These are phyloP conservation scores for Chamaea fasciata DNA, from an alignment of 2,113 vertebrate species.

Conservation along the genomic window DNA sequence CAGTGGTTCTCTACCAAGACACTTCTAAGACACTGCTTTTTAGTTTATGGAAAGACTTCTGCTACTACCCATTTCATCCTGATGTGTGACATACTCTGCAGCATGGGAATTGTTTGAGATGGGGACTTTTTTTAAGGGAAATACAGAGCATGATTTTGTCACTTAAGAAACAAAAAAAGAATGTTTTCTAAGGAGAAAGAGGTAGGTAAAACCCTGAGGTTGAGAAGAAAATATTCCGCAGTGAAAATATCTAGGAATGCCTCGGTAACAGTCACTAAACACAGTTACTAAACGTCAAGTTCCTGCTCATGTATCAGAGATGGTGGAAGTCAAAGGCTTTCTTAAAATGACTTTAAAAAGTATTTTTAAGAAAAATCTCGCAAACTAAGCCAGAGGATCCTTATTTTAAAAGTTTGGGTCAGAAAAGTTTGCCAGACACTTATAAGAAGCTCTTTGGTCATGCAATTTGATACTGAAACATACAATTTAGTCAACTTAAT, in stretches of 20 bases:
- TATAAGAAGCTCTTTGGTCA: background rate
- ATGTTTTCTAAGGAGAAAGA: background rate
- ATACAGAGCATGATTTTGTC: background rate
- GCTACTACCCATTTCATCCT: background rate
- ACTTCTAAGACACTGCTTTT: background rate
- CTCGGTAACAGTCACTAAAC: background rate
- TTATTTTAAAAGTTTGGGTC: background rate
- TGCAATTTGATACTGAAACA: background rate
- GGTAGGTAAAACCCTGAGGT: background rate
- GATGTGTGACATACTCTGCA: background rate
- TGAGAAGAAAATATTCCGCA: background rate
- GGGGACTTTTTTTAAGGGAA: background rate
- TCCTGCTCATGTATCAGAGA: background rate
- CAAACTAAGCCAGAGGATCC: background rate
- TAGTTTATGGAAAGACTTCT: background rate
- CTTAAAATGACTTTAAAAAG: background rate
- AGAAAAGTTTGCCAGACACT: background rate
- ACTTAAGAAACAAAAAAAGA: background rate
- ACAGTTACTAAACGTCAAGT: background rate
- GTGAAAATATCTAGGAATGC: background rate
- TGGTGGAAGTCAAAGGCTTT: background rate
- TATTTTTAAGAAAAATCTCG: background rate
- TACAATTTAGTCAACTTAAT: background rate
- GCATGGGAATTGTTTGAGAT: background rate
- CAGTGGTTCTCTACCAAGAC: no score